phyloP scores from a whole-genome alignment of 2,797 vertebrate genomes.

The Apogon talboti region DNA sequence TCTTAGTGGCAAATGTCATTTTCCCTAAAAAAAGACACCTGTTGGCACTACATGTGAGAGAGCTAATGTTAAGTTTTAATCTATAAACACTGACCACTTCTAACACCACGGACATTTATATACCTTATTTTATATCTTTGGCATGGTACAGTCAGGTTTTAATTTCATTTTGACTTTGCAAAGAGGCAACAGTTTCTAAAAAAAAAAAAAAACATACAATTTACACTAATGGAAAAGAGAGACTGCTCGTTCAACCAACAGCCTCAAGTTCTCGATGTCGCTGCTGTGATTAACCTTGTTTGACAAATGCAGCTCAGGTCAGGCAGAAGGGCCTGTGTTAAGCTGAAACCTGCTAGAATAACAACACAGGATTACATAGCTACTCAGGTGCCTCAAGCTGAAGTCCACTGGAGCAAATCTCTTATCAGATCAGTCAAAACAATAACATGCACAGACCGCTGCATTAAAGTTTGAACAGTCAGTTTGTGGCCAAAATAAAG shows the following conservation, averaged over 20 bases:
- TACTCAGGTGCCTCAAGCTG: conserved; percentile 79
- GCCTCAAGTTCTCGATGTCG: conserved; percentile 44
- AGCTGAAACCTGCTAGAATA: conserved; percentile 70
- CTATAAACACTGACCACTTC: background rate
- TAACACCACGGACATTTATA: background rate
- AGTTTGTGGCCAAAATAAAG: conserved; percentile 4
- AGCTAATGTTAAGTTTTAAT: conserved; percentile 5
- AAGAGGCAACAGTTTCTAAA: background rate
- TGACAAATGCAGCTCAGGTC: conserved; percentile 78
- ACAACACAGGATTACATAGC: conserved; percentile 72
- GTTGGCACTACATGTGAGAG: background rate
- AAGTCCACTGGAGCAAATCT: conserved; percentile 76
- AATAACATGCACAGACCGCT: conserved; percentile 31
- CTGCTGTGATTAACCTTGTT: conserved; percentile 74
- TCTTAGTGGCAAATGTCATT: conserved; percentile 30
- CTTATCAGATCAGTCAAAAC: conserved; percentile 72
- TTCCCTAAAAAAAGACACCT: conserved; percentile 34
- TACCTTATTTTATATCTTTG: background rate
- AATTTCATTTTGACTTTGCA: background rate
- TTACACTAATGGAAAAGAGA: conserved; percentile 7
- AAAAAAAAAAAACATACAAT: conserved; percentile 3
- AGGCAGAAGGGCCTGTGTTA: conserved; percentile 67
- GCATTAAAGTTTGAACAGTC: conserved; percentile 23
- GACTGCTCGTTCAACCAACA: conserved; percentile 67
- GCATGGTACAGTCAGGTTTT: background rate